These are phyloP conservation scores for Chrysochloris asiatica DNA, from an alignment of 2,113 vertebrate species.

Conservation along the genomic window DNA sequence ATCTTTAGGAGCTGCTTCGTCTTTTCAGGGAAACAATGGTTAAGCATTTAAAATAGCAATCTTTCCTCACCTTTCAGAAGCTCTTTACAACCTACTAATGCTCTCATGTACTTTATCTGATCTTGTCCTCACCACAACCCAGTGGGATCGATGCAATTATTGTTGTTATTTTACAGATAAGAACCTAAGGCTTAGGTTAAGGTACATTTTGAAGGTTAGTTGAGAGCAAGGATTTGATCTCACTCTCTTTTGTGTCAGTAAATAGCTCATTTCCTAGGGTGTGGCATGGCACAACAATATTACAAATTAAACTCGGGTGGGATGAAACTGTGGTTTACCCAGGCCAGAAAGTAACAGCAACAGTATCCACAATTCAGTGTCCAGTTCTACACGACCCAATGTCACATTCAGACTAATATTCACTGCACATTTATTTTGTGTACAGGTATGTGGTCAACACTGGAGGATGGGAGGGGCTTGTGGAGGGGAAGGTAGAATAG, in stretches of 20 bases:
- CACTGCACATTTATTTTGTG: no score
- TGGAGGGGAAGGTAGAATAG: no score
- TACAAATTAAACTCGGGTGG: not conserved
- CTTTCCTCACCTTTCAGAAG: constrained; percentile 16
- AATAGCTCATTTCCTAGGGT: not conserved
- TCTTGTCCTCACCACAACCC: not conserved
- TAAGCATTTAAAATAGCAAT: constrained; percentile 63
- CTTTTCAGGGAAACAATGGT: constrained; percentile 50
- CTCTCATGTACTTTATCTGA: constrained; percentile 31
- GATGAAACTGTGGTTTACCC: no score
- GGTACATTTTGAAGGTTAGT: not conserved
- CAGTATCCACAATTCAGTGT: no score
- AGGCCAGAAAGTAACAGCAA: no score
- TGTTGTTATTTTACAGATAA: constrained; percentile 31
- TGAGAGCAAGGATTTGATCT: not conserved
- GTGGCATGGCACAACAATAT: not conserved
- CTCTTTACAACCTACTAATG: not conserved
- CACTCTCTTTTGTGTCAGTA: not conserved
- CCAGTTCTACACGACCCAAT: no score
- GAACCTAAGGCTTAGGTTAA: constrained; percentile 37
- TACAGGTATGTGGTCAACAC: no score
- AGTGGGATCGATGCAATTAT: constrained; percentile 7
- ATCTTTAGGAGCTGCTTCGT: constrained; percentile 41
- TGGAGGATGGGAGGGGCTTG: no score
- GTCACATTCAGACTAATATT: no score